Conservation (phyloP, 1,140 invertebrate species). For the Sweltsa coloradensis region DNA sequence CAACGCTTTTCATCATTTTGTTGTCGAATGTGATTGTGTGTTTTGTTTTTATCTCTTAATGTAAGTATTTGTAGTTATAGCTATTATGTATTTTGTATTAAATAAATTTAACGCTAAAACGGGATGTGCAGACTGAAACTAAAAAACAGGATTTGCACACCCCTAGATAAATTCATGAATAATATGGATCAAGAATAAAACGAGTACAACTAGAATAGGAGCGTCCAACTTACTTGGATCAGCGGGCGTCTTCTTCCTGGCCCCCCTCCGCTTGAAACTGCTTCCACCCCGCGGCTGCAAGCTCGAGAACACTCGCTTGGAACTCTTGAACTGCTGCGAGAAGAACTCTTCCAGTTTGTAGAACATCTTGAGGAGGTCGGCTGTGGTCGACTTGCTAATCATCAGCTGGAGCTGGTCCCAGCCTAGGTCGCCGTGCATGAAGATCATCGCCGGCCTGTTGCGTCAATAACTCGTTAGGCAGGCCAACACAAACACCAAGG, state of each 20-base stretch:
- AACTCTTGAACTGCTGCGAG: slow-evolving; percentile 87
- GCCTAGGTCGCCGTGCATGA: slow-evolving; percentile 80
- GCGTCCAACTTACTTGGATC: slow-evolving; percentile 23
- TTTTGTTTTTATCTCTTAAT: background rate
- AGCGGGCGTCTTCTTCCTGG: slow-evolving; percentile 26
- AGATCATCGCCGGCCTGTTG: slow-evolving; percentile 73
- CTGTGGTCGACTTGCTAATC: slow-evolving; percentile 92
- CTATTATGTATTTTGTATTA: background rate
- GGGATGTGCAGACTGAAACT: background rate
- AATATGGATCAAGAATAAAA: background rate
- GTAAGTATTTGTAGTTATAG: background rate
- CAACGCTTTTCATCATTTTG: background rate
- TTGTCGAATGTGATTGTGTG: background rate
- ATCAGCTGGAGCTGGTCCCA: slow-evolving; percentile 95
- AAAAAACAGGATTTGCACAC: background rate
- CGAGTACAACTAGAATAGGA: background rate
- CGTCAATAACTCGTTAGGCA: background rate
- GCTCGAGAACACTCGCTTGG: slow-evolving; percentile 77
- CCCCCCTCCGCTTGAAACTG: slow-evolving; percentile 34
- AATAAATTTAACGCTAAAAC: background rate
- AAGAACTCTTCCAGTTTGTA: slow-evolving; percentile 95
- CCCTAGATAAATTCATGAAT: background rate
- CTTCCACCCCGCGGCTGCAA: slow-evolving; percentile 39
- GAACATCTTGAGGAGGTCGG: slow-evolving; percentile 92
- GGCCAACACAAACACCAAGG: background rate